Evolutionary conservation across 2,797 vertebrate species (phyloP).

Genomic region (Heterohyrax brucei): DNA sequence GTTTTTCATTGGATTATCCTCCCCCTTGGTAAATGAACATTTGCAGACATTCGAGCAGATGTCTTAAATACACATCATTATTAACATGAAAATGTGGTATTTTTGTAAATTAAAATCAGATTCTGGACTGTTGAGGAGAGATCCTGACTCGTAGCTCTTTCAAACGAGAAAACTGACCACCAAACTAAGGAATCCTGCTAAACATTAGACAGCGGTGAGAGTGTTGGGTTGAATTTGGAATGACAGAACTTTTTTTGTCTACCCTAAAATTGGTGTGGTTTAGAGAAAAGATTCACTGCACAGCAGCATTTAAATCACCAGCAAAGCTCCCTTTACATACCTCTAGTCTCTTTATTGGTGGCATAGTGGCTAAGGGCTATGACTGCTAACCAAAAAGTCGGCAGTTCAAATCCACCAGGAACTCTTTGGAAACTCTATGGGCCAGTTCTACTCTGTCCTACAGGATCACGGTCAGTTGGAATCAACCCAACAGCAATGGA

Average conservation of each 20-base stretch:
- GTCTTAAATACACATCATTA: conserved; percentile 92
- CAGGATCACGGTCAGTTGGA: too few species aligned
- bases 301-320: neutral
- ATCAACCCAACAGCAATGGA: too few species aligned
- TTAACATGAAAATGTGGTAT: conserved; percentile 93
- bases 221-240: conserved; percentile 73
- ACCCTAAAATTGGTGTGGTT: conserved; percentile 23
- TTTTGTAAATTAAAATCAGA: conserved; percentile 93
- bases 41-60: conserved; percentile 92
- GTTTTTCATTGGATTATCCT: conserved; percentile 90
- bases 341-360: neutral
- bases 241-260: conserved; percentile 70
- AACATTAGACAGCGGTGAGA: conserved; percentile 65
- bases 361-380: too few species aligned
- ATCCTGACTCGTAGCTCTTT: conserved; percentile 89
- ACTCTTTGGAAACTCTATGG: too few species aligned
- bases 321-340: conserved; percentile 7
- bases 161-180: conserved; percentile 89
- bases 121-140: conserved; percentile 89
- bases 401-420: too few species aligned
- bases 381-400: too few species aligned
- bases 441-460: too few species aligned
- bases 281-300: conserved; percentile 73
- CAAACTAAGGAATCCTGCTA: conserved; percentile 60
- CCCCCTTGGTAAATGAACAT: conserved; percentile 91